Conservation (phyloP, 2,888 invertebrate genomes). For the Chouioia cunea region DNA sequence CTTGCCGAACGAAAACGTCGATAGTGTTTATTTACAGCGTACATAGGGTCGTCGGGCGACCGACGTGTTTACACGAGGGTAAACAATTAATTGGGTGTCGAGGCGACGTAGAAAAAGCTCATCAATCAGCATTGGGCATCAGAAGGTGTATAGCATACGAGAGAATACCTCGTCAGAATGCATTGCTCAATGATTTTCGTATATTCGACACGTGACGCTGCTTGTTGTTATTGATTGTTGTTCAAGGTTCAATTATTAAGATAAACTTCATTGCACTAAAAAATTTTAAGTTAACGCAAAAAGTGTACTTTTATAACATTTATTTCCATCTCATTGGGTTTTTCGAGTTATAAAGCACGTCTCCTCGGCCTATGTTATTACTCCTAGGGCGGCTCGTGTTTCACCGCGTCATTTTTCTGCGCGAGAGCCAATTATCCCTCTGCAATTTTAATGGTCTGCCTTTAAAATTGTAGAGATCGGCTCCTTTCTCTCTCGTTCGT, state of each 20-base stretch:
- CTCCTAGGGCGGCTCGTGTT: slow-evolving; percentile 21
- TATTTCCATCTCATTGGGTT: no score
- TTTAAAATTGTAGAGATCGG: slow-evolving; percentile 61
- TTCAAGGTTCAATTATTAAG: slow-evolving; percentile 33
- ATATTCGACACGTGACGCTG: slow-evolving; percentile 25
- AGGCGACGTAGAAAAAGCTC: slow-evolving; percentile 7
- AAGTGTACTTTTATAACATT: no score
- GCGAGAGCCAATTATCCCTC: slow-evolving; percentile 59
- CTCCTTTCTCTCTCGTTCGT: slow-evolving; percentile 49
- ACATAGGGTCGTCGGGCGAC: slow-evolving; percentile 2
- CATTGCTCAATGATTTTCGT: slow-evolving; percentile 3
- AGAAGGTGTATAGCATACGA: not conserved
- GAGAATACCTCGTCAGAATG: slow-evolving; percentile 22
- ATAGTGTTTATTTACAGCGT: slow-evolving; percentile 33
- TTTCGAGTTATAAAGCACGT: no score
- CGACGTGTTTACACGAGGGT: slow-evolving; percentile 12
- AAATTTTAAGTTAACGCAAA: not conserved
- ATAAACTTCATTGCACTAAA: slow-evolving; percentile 9
- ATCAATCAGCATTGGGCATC: slow-evolving; percentile 9
- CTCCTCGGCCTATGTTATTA: slow-evolving; percentile 41
- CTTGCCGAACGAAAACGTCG: not conserved
- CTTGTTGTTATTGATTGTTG: no score
- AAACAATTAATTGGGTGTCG: slow-evolving; percentile 12
- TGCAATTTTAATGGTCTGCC: slow-evolving; percentile 61
- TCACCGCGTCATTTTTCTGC: slow-evolving; percentile 41